Percentiles rank a stretch among this genome's conserved stretches.
These are phyloP conservation scores for Plestiodon gilberti DNA, from an alignment of 2,113 vertebrate species.

Conservation along the genomic window DNA sequence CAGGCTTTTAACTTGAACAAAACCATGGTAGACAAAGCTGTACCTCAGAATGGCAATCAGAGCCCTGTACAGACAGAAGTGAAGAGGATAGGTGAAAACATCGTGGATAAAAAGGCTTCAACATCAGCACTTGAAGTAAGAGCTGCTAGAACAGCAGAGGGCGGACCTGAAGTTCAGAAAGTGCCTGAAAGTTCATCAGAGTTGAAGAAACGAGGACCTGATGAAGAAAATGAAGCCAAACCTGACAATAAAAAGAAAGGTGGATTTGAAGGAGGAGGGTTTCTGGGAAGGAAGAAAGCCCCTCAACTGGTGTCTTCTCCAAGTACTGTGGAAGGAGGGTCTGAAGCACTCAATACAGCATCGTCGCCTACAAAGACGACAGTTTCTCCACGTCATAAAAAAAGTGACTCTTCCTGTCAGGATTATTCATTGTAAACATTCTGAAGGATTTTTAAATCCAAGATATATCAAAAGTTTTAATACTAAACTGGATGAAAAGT, in stretches of 20 bases:
- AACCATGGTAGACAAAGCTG: conserved; percentile 77
- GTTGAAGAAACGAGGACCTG: conserved; percentile 76
- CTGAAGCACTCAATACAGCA: conserved; percentile 85
- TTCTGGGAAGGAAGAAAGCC: conserved; percentile 87
- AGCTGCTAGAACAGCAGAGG: conserved; percentile 69
- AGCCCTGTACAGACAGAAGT: conserved; percentile 65
- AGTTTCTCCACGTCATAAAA: conserved; percentile 90
- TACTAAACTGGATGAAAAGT: conserved; percentile 36
- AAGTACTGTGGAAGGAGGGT: conserved; percentile 82
- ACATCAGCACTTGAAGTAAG: conserved; percentile 74
- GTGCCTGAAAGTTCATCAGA: conserved; percentile 80
- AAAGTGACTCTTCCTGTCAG: conserved; percentile 82
- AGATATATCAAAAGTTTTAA: conserved; percentile 5
- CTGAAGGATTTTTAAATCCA: conserved; percentile 8
- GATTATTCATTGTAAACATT: conserved; percentile 84
- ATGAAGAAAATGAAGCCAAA: conserved; percentile 82
- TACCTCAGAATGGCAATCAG: conserved; percentile 67
- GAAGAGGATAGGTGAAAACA: conserved; percentile 75
- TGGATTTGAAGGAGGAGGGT: conserved; percentile 87
- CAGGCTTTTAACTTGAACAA: conserved; percentile 86
- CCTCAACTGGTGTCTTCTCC: conserved; percentile 83
- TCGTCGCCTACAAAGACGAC: conserved; percentile 91
- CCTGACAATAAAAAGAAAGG: conserved; percentile 81
- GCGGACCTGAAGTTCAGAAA: conserved; percentile 68
- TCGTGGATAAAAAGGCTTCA: conserved; percentile 76